Evolutionary conservation across 64 coral and sea anemone genomes (phyloP).

Genomic region (Dendrophyllia cribrosa): DNA sequence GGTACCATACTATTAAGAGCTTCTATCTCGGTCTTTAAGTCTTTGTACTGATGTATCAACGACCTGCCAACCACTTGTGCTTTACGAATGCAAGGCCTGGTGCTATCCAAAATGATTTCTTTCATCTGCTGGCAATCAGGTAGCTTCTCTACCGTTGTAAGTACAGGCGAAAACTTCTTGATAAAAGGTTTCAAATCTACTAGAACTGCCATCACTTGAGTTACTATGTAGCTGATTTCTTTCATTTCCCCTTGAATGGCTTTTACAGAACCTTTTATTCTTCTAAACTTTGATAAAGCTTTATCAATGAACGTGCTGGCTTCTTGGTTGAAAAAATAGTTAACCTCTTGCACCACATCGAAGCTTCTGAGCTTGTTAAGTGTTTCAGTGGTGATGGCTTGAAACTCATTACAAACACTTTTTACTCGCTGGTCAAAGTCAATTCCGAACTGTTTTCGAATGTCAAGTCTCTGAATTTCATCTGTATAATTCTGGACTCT

Average conservation of each 20-base stretch:
- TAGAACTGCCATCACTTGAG: constrained; percentile 56
- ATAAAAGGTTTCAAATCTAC: constrained; percentile 79
- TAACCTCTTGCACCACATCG: constrained; percentile 71
- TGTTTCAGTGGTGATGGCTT: constrained; percentile 57
- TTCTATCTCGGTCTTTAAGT: constrained; percentile 59
- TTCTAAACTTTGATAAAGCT: constrained; percentile 58
- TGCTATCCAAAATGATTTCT: constrained; percentile 58
- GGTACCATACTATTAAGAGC: constrained; percentile 67
- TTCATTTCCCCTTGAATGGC: constrained; percentile 64
- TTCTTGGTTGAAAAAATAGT: constrained; percentile 76
- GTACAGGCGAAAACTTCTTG: constrained; percentile 80
- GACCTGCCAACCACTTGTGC: constrained; percentile 64
- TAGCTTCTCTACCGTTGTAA: constrained; percentile 42
- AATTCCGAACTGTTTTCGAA: constrained; percentile 74
- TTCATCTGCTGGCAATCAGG: constrained; percentile 78
- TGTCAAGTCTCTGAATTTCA: constrained; percentile 73
- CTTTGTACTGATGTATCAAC: constrained; percentile 47
- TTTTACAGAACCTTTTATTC: constrained; percentile 73
- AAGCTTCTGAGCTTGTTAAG: constrained; percentile 71
- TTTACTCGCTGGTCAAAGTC: constrained; percentile 66
- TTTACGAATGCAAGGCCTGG: constrained; percentile 71
- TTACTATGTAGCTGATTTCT: constrained; percentile 56
- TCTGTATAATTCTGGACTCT: constrained; percentile 62
- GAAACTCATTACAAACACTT: constrained; percentile 62
- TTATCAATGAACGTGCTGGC: constrained; percentile 71